Evolutionary conservation across 2,797 vertebrate species (phyloP).

Genomic region (Melanitta fusca): DNA sequence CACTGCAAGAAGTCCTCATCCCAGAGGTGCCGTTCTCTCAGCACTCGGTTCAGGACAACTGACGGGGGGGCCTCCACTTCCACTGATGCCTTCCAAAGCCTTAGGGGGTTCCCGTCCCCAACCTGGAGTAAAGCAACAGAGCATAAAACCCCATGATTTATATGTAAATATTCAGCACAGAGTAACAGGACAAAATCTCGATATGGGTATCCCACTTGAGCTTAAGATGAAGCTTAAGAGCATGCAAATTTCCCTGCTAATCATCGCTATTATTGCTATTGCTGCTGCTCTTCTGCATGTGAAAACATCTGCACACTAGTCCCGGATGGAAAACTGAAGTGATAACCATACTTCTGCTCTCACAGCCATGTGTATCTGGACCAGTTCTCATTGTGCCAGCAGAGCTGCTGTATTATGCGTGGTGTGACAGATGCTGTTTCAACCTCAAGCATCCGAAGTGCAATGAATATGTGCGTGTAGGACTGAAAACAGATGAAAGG

Average conservation of each 20-base stretch:
- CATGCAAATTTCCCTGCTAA: neutral
- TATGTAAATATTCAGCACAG: neutral
- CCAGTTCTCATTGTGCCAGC: neutral
- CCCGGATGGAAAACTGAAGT: neutral
- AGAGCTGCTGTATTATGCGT: neutral
- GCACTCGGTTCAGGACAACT: constrained; percentile 92
- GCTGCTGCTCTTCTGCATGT: neutral
- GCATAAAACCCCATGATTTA: neutral
- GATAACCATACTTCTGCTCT: neutral
- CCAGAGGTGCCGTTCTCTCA: constrained; percentile 97
- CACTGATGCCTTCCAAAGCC: constrained; percentile 91
- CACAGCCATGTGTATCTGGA: neutral
- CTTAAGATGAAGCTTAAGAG: neutral
- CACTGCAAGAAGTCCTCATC: constrained; percentile 96
- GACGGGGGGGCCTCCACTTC: constrained; percentile 96
- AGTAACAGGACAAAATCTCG: neutral
- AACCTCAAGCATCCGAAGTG: neutral
- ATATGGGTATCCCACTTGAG: neutral
- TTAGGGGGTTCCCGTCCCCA: constrained; percentile 92
- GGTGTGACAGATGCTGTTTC: neutral
- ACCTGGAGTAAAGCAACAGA: constrained; percentile 80
- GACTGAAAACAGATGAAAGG: neutral
- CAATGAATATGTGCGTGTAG: neutral
- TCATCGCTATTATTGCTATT: neutral
- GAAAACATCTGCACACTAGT: neutral